Percentiles rank a stretch among this genome's conserved stretches.
Evolutionary conservation across 2,797 vertebrate species (phyloP).

Genomic region (Darevskia nairensis): DNA sequence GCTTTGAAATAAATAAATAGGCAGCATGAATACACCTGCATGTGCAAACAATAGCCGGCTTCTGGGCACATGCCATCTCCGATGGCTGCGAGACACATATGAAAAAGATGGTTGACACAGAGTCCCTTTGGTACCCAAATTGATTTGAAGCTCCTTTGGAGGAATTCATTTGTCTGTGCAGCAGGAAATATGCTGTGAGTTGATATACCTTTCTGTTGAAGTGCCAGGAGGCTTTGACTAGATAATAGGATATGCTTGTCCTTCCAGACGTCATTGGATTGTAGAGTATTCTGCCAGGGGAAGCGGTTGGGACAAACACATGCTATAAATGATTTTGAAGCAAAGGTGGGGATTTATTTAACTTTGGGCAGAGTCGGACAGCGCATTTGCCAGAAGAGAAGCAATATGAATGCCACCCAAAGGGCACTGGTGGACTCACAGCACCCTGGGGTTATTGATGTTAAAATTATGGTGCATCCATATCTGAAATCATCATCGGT

Average conservation of each 20-base stretch:
- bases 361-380: neutral
- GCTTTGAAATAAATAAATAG: no score
- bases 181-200: neutral
- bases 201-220: neutral
- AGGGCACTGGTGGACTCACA: neutral
- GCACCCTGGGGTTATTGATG: neutral
- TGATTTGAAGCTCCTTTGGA: neutral
- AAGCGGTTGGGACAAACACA: neutral
- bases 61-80: neutral
- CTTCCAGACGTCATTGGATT: slow-evolving; percentile 15
- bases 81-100: neutral
- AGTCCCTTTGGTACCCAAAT: neutral
- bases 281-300: neutral
- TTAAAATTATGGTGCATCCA: neutral
- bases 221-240: slow-evolving; percentile 1
- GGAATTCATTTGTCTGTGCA: neutral
- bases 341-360: slow-evolving; percentile 9
- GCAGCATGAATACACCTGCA: neutral
- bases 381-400: neutral
- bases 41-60: neutral
- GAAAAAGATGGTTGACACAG: neutral
- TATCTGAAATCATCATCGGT: slow-evolving; percentile 7
- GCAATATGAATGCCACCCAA: neutral
- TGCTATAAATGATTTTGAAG: slow-evolving; percentile 1
- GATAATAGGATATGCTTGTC: slow-evolving; percentile 19